Evolutionary conservation across 2,888 invertebrate species (phyloP), one percentile per base, ranked within the genome.

Genomic region (Theodoxus fluviatilis): DNA sequence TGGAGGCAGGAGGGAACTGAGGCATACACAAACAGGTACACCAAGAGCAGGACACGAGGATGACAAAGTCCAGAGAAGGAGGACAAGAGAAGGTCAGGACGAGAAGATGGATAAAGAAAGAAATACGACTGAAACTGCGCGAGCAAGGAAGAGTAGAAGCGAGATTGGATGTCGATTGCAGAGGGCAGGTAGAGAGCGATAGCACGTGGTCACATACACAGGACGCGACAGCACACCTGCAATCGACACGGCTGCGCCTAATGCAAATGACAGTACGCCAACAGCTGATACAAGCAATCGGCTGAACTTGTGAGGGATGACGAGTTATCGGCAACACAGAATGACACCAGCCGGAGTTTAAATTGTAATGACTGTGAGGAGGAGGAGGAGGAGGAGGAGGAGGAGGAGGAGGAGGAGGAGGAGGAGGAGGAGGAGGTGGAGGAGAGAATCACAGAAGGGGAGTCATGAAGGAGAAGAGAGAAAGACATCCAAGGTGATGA

Each of bases 131-230:
- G n/a, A n/a, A n/a, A n/a, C n/a, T n/a, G n/a, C n/a, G n/a, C n/a
- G n/a, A n/a, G n/a, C n/a, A n/a, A n/a, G n/a, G n/a, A n/a, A n/a
- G n/a, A n/a, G n/a, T n/a, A n/a, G n/a, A n/a, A n/a, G n/a, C n/a
- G n/a, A n/a, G n/a, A n/a, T n/a, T n/a, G n/a, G n/a, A n/a, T n/a
- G n/a, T n/a, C n/a, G n/a, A n/a, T n/a, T n/a, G n/a, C n/a, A n/a
- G n/a, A n/a, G 52, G 52, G 52, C n/a, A 52, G 52, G 52, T 52
- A 52, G 25, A 52, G 6, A 6, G 52, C 15, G 25, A 15, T n/a
- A 18, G 52, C 6, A 52, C 57, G 31, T 31, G 31, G 28, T 31
- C 57, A 57, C 57, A 57, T 31, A 25, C 57, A 57, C 57, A 52
- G 22, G 7, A n/a, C 7, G 7, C n/a, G n/a, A n/a, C 52, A 52